A percentile compares a stretch with the other conserved stretches of the same genome.
Conservation (phyloP, 1,140 invertebrate species). For the Camponotus vicinus region DNA sequence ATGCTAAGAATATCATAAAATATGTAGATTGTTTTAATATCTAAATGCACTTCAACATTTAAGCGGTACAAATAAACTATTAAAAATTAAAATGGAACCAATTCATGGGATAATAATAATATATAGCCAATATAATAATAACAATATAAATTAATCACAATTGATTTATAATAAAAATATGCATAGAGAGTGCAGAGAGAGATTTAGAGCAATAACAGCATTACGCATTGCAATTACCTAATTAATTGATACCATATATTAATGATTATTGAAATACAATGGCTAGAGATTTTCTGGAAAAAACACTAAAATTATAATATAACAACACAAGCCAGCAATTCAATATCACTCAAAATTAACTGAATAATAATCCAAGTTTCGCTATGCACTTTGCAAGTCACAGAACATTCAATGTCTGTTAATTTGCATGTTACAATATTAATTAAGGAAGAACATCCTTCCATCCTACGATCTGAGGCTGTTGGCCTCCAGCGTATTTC, state of each 20-base stretch:
- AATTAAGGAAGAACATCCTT: conserved; percentile 47
- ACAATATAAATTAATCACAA: conserved; percentile 10
- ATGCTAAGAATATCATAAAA: too few species aligned
- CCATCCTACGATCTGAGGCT: neutral
- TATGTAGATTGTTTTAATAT: neutral
- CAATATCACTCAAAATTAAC: conserved; percentile 34
- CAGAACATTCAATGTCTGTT: conserved; percentile 22
- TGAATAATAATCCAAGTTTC: conserved; percentile 17
- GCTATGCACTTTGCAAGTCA: neutral
- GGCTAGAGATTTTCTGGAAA: neutral
- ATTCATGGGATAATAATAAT: neutral
- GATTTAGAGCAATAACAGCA: neutral
- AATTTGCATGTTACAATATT: conserved; percentile 60
- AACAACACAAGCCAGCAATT: neutral
- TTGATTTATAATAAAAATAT: conserved; percentile 15
- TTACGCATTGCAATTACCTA: conserved; percentile 6
- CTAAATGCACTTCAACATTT: neutral
- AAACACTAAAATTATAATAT: neutral
- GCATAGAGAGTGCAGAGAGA: neutral
- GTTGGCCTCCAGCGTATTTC: conserved; percentile 4
- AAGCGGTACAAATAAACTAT: neutral
- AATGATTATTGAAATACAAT: conserved; percentile 14
- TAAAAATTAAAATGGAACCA: neutral
- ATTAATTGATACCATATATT: conserved; percentile 10
- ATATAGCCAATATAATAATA: neutral